phyloP scores from a whole-genome alignment of 2,113 vertebrate species.

The rabbit (Oryctolagus cuniculus) region DNA sequence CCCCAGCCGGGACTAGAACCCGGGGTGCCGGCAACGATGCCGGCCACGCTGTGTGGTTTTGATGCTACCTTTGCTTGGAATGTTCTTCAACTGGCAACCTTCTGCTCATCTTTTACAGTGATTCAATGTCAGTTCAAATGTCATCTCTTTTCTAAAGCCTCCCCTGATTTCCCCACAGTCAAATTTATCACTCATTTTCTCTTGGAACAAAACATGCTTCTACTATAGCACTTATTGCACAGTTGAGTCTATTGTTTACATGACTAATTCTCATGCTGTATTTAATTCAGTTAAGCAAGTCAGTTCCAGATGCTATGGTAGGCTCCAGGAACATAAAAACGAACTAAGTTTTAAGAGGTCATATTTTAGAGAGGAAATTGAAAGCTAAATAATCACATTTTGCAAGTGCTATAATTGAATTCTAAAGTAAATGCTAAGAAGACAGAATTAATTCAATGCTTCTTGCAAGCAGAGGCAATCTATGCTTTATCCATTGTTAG shows the following conservation, averaged over 20 bases:
- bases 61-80: neutral
- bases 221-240: neutral
- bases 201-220: neutral
- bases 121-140: conserved; percentile 17
- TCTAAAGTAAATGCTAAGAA: conserved; percentile 16
- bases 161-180: neutral
- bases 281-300: conserved; percentile 58
- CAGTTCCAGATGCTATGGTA: conserved; percentile 44
- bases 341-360: conserved; percentile 16
- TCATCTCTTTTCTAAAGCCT: neutral
- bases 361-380: conserved; percentile 38
- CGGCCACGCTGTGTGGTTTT: neutral
- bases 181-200: conserved; percentile 35
- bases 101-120: neutral
- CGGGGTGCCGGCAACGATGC: too few species aligned
- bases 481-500: neutral
- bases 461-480: neutral
- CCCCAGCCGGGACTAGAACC: too few species aligned
- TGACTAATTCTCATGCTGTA: conserved; percentile 1
- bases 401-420: conserved; percentile 12
- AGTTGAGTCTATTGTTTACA: conserved; percentile 34
- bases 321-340: conserved; percentile 28
- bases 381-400: conserved; percentile 50
- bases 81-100: neutral
- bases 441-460: conserved; percentile 12